Conservation (phyloP, 2,888 invertebrate species). For the Acanthosoma haemorrhoidale region DNA sequence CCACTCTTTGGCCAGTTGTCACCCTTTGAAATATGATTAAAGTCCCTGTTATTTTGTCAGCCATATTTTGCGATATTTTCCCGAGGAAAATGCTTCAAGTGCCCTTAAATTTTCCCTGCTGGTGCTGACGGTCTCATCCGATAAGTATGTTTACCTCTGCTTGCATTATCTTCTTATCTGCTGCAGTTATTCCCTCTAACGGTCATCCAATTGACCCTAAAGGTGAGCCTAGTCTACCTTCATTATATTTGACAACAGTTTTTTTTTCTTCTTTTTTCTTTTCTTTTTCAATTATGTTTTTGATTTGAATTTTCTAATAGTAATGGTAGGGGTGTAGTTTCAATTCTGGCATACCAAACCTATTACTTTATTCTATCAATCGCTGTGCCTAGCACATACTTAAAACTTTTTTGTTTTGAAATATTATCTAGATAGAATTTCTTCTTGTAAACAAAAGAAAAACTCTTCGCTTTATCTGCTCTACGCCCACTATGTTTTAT, state of each 20-base stretch:
- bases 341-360: too few species aligned
- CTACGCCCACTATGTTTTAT: too few species aligned
- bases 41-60: conserved; percentile 3
- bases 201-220: conserved; percentile 35
- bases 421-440: too few species aligned
- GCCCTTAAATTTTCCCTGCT: not conserved
- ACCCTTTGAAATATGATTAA: not conserved
- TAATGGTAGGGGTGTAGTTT: too few species aligned
- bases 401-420: too few species aligned
- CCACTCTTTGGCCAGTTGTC: not conserved
- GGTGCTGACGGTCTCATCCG: conserved; percentile 22
- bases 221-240: conserved; percentile 22
- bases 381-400: not conserved
- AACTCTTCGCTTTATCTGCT: too few species aligned
- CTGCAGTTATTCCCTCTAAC: conserved; percentile 29
- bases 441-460: too few species aligned
- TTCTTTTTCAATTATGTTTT: too few species aligned
- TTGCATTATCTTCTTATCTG: conserved; percentile 27
- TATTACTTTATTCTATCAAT: not conserved
- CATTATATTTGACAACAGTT: not conserved
- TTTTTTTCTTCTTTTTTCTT: not conserved
- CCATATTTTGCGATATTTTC: conserved; percentile 17
- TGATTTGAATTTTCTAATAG: too few species aligned
- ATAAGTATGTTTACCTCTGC: conserved; percentile 33
- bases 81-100: not conserved